Evolutionary conservation across 2,797 vertebrate genomes (phyloP).

Genomic region (Poliocrania exsul): DNA sequence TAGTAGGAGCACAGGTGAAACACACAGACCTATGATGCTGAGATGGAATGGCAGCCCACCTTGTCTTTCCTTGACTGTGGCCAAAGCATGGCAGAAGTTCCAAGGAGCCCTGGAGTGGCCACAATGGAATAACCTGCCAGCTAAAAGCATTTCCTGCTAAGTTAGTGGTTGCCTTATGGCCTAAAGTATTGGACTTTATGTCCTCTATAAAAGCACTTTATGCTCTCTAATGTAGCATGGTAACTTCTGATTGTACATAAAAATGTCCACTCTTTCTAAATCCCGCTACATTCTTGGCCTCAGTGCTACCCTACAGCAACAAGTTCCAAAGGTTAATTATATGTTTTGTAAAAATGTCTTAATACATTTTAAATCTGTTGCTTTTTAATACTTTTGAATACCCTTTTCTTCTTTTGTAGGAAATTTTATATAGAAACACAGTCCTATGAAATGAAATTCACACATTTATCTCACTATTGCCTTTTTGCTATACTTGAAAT

Average conservation of each 20-base stretch:
- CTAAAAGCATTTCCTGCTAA: neutral
- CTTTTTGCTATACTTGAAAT: neutral
- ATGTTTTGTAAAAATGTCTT: constrained; percentile 3
- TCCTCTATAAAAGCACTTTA: constrained; percentile 30
- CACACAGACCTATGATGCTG: fast-evolving
- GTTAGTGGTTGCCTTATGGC: neutral
- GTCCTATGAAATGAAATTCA: neutral
- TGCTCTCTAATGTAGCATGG: neutral
- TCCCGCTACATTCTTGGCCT: neutral
- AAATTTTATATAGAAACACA: neutral
- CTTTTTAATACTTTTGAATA: neutral
- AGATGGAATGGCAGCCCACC: fast-evolving
- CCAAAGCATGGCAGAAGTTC: neutral
- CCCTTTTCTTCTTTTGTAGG: neutral
- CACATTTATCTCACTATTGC: neutral
- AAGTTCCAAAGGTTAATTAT: constrained; percentile 1
- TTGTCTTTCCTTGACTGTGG: fast-evolving
- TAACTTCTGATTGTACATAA: neutral
- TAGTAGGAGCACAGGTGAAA: neutral
- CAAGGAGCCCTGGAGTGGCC: neutral
- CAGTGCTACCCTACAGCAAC: neutral
- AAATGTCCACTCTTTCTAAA: constrained; percentile 27
- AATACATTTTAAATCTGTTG: neutral
- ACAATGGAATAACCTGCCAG: fast-evolving
- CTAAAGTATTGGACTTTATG: neutral